These are phyloP conservation scores for Iguana delicatissima DNA, from an alignment of 2,797 vertebrate species.

Conservation along the genomic window DNA sequence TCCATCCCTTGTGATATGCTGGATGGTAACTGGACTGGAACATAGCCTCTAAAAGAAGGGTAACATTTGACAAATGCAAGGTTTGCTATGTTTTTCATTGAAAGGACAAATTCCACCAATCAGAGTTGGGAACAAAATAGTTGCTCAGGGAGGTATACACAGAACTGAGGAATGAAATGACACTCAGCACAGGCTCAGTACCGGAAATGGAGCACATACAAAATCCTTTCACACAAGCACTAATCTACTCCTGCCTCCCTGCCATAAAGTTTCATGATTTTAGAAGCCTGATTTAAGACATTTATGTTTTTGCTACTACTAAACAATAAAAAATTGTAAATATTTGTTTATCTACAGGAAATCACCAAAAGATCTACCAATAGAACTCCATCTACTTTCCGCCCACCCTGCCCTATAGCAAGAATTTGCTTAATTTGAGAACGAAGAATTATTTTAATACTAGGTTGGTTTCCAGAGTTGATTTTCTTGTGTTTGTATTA, in stretches of 20 bases:
- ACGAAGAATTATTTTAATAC: neutral
- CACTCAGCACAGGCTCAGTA: no score
- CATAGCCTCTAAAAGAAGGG: no score
- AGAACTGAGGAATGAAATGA: neutral
- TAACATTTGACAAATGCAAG: neutral
- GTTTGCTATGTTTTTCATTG: neutral
- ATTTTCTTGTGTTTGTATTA: neutral
- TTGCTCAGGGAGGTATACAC: neutral
- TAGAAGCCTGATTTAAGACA: neutral
- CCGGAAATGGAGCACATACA: no score
- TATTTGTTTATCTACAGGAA: neutral
- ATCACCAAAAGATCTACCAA: neutral
- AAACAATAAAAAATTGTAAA: neutral
- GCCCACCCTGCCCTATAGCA: neutral
- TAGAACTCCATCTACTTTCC: neutral
- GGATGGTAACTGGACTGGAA: neutral
- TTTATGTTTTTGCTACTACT: neutral
- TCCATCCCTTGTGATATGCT: conserved; percentile 31
- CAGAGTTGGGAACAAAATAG: neutral
- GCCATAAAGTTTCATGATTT: neutral
- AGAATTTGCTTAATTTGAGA: neutral
- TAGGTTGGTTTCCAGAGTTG: neutral
- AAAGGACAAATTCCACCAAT: neutral
- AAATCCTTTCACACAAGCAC: no score
- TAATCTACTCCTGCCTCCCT: no score